phyloP scores from a whole-genome alignment of 2,113 vertebrate genomes.

The Ranitomeya imitator region DNA sequence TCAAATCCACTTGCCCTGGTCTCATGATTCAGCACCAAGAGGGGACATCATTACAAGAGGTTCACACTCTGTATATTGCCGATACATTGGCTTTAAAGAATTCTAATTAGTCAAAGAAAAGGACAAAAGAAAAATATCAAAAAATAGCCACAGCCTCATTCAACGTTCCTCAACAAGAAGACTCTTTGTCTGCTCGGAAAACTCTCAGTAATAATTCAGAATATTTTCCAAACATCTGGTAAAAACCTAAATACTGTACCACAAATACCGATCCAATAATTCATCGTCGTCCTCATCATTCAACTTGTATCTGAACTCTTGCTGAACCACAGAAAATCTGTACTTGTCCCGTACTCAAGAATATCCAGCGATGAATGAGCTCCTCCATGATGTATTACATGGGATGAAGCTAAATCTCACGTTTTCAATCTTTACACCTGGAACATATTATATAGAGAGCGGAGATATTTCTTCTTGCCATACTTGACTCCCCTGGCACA shows the following conservation, averaged over 20 bases:
- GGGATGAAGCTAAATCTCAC: slow-evolving; percentile 44
- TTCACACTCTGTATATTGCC: too few relatives aligned
- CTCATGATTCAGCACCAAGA: too few relatives aligned
- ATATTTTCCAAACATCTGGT: slow-evolving; percentile 45
- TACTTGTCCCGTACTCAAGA: slow-evolving; percentile 29
- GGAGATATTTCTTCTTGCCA: slow-evolving; percentile 7
- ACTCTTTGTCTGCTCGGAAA: neutral
- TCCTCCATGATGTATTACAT: slow-evolving; percentile 43
- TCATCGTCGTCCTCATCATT: neutral
- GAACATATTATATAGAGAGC: slow-evolving; percentile 36
- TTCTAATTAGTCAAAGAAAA: too few relatives aligned
- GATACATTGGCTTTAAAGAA: too few relatives aligned
- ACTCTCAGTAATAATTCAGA: neutral
- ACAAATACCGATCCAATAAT: slow-evolving; percentile 14
- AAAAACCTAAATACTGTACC: neutral
- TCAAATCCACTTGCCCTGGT: too few relatives aligned
- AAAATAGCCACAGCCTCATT: too few relatives aligned
- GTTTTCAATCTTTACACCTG: slow-evolving; percentile 36
- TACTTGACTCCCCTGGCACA: neutral
- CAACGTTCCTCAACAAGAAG: neutral
- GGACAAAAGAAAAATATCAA: too few relatives aligned
- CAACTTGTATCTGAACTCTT: slow-evolving; percentile 46
- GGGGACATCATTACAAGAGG: too few relatives aligned
- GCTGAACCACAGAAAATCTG: slow-evolving; percentile 44
- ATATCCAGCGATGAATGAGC: slow-evolving; percentile 27